These are phyloP conservation scores for Heteractis magnifica DNA, from an alignment of 92 coral and sea anemone genomes.

Conservation along the genomic window DNA sequence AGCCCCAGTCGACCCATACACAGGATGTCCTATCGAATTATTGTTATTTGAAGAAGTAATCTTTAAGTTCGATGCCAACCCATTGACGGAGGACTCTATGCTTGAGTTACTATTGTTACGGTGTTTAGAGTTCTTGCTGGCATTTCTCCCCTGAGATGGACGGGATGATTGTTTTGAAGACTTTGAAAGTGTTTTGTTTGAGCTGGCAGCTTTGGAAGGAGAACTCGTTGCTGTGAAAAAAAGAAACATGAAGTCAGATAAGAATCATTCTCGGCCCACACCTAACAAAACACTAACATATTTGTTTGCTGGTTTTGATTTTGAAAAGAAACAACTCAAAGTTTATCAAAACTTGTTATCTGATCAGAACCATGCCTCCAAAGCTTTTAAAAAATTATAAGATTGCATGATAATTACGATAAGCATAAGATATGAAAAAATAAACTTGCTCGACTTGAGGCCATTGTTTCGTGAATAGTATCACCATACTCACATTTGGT, in stretches of 20 bases:
- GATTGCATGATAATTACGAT: not conserved
- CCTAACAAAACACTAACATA: not conserved
- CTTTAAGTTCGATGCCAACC: not conserved
- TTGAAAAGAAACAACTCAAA: not conserved
- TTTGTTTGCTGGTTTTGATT: too few species aligned
- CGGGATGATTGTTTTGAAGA: slow-evolving; percentile 21
- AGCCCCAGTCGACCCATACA: slow-evolving; percentile 1
- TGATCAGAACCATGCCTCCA: not conserved
- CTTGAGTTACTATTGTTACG: slow-evolving; percentile 18
- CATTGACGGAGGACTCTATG: slow-evolving; percentile 11
- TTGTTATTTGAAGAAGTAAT: not conserved
- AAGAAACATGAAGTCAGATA: not conserved
- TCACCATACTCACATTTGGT: not conserved
- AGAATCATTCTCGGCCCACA: not conserved
- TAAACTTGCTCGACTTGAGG: too few species aligned
- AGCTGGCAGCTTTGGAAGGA: not conserved
- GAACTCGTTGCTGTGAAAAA: slow-evolving; percentile 5
- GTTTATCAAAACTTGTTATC: not conserved
- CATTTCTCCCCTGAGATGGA: slow-evolving; percentile 4
- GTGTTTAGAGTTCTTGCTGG: slow-evolving; percentile 22
- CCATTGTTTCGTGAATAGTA: too few species aligned
- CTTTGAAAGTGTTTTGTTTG: slow-evolving; percentile 16
- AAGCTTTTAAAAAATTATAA: not conserved
- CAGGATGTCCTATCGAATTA: not conserved
- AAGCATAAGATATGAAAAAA: too few species aligned